These are phyloP conservation scores for Luehdorfia chinensis DNA, from an alignment of 1,140 invertebrate genomes.

Conservation along the genomic window DNA sequence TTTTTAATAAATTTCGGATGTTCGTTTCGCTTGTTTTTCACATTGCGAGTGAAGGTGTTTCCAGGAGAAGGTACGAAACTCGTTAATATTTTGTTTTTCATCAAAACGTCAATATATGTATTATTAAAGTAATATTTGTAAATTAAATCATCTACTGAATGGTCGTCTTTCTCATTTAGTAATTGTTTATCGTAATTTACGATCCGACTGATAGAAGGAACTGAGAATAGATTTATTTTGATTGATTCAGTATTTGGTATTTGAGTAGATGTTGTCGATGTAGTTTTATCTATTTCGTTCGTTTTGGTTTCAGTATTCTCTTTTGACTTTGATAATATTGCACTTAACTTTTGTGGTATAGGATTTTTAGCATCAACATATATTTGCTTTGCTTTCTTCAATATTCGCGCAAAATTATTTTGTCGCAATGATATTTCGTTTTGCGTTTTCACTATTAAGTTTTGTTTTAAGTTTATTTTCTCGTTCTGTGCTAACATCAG, in stretches of 20 bases:
- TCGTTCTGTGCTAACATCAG: conserved; percentile 59
- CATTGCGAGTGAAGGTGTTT: conserved; percentile 25
- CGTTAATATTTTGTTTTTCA: conserved; percentile 50
- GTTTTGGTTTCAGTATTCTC: conserved; percentile 11
- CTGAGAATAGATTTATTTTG: conserved; percentile 60
- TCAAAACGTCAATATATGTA: conserved; percentile 57
- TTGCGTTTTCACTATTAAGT: conserved; percentile 53
- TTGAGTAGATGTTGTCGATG: conserved; percentile 20
- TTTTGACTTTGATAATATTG: conserved; percentile 22
- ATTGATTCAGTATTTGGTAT: conserved; percentile 40
- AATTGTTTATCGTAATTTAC: conserved; percentile 48
- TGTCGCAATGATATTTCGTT: conserved; percentile 56
- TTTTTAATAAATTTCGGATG: conserved; percentile 18
- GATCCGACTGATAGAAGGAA: conserved; percentile 34
- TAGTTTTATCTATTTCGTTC: conserved; percentile 18
- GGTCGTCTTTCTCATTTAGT: conserved; percentile 54
- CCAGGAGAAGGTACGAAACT: conserved; percentile 27
- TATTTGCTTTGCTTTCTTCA: conserved; percentile 56
- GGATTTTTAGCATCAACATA: conserved; percentile 30
- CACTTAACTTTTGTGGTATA: conserved; percentile 19
- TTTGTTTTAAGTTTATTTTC: conserved; percentile 58
- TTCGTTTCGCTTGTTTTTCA: conserved; percentile 48
- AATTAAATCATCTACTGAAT: conserved; percentile 57
- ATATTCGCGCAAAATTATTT: conserved; percentile 52
- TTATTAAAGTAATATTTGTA: conserved; percentile 70